phyloP scores from a whole-genome alignment of 2,797 vertebrate species.

The Coranthus polyacanthus region DNA sequence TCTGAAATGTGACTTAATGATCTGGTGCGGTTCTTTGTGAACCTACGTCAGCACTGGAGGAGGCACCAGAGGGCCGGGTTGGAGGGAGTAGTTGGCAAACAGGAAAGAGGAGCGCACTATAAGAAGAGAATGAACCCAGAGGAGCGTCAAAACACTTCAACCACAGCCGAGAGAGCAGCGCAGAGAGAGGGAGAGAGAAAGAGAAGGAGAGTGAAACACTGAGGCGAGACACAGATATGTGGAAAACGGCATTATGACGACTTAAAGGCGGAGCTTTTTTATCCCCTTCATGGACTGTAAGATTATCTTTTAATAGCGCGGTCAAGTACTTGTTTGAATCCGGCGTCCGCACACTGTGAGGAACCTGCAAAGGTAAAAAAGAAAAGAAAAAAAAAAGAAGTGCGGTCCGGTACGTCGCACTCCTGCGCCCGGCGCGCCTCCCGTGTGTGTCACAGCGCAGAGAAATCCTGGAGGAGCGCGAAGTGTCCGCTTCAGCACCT shows the following conservation, averaged over 20 bases:
- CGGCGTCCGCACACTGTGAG: constrained; percentile 10
- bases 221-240: constrained; percentile 6
- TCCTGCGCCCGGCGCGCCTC: constrained; percentile 47
- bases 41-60: constrained; percentile 77
- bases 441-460: constrained; percentile 25
- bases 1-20: constrained; percentile 29
- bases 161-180: constrained; percentile 38
- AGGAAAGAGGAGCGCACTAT: constrained; percentile 71
- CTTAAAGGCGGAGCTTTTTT: constrained; percentile 30
- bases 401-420: constrained; percentile 48
- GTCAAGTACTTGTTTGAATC: constrained; percentile 13
- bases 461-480: constrained; percentile 51
- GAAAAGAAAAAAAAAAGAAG: constrained; percentile 24
- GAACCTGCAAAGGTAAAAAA: neutral
- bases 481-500: constrained; percentile 77
- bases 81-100: constrained; percentile 62
- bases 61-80: constrained; percentile 76
- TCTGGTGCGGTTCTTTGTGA: constrained; percentile 64
- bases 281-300: constrained; percentile 2
- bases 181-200: constrained; percentile 3
- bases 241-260: constrained; percentile 46
- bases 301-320: neutral
- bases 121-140: constrained; percentile 69
- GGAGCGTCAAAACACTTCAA: constrained; percentile 69
- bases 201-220: neutral